Percentiles rank a stretch among this genome's conserved stretches.
These are phyloP conservation scores for Physella acuta DNA, from an alignment of 1,140 invertebrate species.

Conservation along the genomic window DNA sequence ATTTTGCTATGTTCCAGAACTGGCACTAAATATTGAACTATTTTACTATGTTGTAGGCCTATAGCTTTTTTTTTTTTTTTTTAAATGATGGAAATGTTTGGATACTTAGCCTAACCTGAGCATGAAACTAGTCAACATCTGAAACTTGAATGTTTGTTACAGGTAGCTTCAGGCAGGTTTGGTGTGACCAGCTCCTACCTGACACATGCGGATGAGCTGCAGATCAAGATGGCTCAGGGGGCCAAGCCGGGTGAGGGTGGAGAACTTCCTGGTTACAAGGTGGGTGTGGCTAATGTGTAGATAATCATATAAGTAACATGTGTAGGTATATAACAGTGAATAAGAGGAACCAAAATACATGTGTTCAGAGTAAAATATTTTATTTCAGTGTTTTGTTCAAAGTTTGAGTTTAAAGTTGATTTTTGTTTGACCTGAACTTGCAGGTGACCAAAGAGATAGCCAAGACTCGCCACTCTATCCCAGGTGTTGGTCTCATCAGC, in stretches of 20 bases:
- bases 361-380: no score
- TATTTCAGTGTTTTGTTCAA: no score
- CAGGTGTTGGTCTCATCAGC: constrained; percentile 96
- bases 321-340: no score
- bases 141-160: constrained; percentile 52
- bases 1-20: no score
- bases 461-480: constrained; percentile 88
- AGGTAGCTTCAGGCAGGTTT: constrained; percentile 96
- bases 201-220: constrained; percentile 76
- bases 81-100: neutral
- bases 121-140: no score
- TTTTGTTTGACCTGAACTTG: no score
- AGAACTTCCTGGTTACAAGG: constrained; percentile 61
- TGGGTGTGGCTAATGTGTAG: constrained; percentile 27
- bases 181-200: constrained; percentile 96
- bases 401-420: no score
- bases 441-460: constrained; percentile 93
- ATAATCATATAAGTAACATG: neutral
- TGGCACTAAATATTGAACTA: no score
- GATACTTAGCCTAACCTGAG: no score
- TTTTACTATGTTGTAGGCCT: neutral
- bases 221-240: constrained; percentile 63
- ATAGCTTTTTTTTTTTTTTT: constrained; percentile 10
- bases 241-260: constrained; percentile 62
- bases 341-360: no score